Evolutionary conservation across 2,888 invertebrate genomes (phyloP).

Genomic region (Colostygia pectinataria): DNA sequence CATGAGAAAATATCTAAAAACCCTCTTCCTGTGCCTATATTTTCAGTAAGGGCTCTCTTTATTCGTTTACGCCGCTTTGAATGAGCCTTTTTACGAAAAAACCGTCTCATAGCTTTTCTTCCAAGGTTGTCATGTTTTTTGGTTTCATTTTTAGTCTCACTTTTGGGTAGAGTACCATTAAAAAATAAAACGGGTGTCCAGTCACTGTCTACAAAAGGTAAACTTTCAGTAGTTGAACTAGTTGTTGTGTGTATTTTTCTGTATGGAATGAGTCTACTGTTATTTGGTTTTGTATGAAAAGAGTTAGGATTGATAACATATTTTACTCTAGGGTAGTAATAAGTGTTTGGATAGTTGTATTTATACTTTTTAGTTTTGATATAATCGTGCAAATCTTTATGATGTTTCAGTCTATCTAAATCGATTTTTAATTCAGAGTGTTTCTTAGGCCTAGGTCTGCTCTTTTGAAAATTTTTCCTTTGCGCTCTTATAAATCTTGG

Average conservation of each 20-base stretch:
- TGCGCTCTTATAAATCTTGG: slow-evolving; percentile 69
- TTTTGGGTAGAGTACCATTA: slow-evolving; percentile 42
- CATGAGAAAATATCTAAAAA: slow-evolving; percentile 46
- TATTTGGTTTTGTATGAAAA: slow-evolving; percentile 54
- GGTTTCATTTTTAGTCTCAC: slow-evolving; percentile 31
- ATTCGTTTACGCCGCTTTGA: slow-evolving; percentile 49
- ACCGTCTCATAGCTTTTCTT: slow-evolving; percentile 28
- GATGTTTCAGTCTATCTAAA: slow-evolving; percentile 67
- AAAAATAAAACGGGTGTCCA: slow-evolving; percentile 67
- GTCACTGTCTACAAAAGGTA: slow-evolving; percentile 47
- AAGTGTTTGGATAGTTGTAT: slow-evolving; percentile 70
- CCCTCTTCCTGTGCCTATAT: slow-evolving; percentile 35
- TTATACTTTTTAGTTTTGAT: slow-evolving; percentile 76
- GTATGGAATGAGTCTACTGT: slow-evolving; percentile 58
- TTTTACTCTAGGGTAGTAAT: slow-evolving; percentile 72
- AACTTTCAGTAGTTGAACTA: slow-evolving; percentile 36
- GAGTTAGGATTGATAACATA: slow-evolving; percentile 66
- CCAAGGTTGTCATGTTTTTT: slow-evolving; percentile 3
- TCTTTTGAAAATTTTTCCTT: slow-evolving; percentile 61
- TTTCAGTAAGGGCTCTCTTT: slow-evolving; percentile 26
- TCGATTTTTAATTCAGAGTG: slow-evolving; percentile 67
- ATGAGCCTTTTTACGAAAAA: slow-evolving; percentile 42
- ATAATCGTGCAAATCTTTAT: slow-evolving; percentile 74
- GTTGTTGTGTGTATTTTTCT: slow-evolving; percentile 44
- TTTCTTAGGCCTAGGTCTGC: slow-evolving; percentile 67